Conservation (phyloP, 2,113 vertebrate species). For the Leuciscus idus region DNA sequence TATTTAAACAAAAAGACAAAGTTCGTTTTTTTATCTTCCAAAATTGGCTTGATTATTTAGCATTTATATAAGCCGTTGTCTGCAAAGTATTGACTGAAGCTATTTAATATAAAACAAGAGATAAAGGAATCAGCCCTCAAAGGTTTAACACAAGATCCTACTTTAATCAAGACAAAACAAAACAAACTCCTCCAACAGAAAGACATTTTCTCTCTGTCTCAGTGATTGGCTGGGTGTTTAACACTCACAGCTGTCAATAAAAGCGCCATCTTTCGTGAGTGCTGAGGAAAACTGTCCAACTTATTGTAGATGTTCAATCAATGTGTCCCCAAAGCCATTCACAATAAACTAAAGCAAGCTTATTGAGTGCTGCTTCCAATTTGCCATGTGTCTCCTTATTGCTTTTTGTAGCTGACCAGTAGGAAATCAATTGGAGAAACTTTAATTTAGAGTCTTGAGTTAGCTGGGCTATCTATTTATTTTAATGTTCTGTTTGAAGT, state of each 20-base stretch:
- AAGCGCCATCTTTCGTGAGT: slow-evolving; percentile 78
- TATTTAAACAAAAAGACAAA: neutral
- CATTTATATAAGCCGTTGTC: neutral
- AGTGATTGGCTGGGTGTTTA: slow-evolving; percentile 74
- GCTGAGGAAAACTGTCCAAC: slow-evolving; percentile 74
- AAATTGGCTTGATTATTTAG: neutral
- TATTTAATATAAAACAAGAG: slow-evolving; percentile 58
- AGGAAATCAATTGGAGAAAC: slow-evolving; percentile 39
- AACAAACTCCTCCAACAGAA: slow-evolving; percentile 39
- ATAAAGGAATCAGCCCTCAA: slow-evolving; percentile 61
- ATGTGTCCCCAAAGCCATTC: slow-evolving; percentile 42
- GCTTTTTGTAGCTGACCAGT: slow-evolving; percentile 45
- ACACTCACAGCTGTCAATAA: slow-evolving; percentile 82
- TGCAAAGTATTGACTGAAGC: slow-evolving; percentile 46
- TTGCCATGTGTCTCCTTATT: slow-evolving; percentile 39
- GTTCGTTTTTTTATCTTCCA: neutral
- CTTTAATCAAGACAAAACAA: slow-evolving; percentile 63
- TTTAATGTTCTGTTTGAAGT: neutral
- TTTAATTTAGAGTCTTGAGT: slow-evolving; percentile 31
- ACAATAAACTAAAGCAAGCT: slow-evolving; percentile 38
- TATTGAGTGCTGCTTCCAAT: slow-evolving; percentile 30
- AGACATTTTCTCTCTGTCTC: slow-evolving; percentile 66
- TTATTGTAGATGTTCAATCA: slow-evolving; percentile 63
- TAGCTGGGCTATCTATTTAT: slow-evolving; percentile 11
- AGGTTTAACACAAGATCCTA: slow-evolving; percentile 54